Base-by-base conservation (phyloP, 1,140 invertebrate species). In the Temnothorax longispinosus region DNA sequence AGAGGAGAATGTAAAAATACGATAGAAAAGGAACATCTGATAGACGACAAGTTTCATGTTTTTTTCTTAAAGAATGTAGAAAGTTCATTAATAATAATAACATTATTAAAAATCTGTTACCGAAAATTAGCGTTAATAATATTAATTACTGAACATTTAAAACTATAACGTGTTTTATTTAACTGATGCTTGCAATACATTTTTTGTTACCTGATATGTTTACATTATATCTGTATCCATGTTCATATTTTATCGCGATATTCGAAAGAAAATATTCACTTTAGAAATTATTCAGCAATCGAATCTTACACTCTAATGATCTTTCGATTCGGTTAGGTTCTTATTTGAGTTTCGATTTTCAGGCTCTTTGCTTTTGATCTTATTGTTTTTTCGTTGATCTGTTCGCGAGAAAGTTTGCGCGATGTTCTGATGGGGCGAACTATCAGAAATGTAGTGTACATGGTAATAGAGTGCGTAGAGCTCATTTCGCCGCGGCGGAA, bases 401-500 rank as follows among this genome's bases (percentile, higher is more conserved):
- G n/a, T 32, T 77, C 27, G 10, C 35, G 41, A 47, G 62, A 47
- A 21, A 7, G 2, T 60, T 77, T 13, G 21, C 21, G 6, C 8
- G 71, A 71, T 74, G 35, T 11, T 65, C 2, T 11, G 3, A 10
- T 50, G 21, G n/a, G n/a, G 3, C 62, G 32, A 21, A 50, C 27
- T 15, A 21, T 38, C 27, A 32, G 13, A 47, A 47, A 35, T 7
- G 10, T 32, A 64, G 3, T 11, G 27, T 27, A 76, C 27, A 10
- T 10, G 13, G 32, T 62, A 47, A 77, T 65, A 32, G 27, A 47
- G n/a, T 67, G 27, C 60, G 41, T 67, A 65, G 27, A 21, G 11
- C 11, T 78, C 44, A 65, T 50, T 78, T 78, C 3, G 11, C 44
- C 58, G 41, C 58, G 41, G 56, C 41, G 35, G 76, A 65, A 78